phyloP scores from a whole-genome alignment of 2,888 invertebrate species.

The Bembecia ichneumoniformis region DNA sequence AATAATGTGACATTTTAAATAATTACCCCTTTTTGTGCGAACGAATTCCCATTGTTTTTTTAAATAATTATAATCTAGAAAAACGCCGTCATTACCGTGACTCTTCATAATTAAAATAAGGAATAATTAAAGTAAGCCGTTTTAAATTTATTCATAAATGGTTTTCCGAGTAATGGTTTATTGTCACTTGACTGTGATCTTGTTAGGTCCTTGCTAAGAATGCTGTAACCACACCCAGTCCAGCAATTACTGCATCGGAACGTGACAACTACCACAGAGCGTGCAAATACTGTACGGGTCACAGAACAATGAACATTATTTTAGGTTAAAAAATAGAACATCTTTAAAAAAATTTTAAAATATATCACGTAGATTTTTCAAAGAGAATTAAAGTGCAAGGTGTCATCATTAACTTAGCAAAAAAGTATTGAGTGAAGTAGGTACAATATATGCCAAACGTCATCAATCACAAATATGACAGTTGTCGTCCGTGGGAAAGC shows the following conservation, averaged over 20 bases:
- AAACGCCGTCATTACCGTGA: conserved; percentile 20
- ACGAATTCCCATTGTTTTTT: conserved; percentile 21
- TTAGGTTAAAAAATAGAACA: too few relatives aligned
- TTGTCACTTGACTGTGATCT: background rate
- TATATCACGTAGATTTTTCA: too few relatives aligned
- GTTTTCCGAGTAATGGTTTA: background rate
- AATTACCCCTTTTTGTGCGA: conserved; percentile 24
- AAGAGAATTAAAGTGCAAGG: too few relatives aligned
- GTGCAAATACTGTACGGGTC: too few relatives aligned
- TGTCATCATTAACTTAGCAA: too few relatives aligned
- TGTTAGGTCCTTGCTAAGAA: background rate
- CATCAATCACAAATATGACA: background rate
- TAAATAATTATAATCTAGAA: conserved; percentile 20
- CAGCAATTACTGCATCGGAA: too few relatives aligned
- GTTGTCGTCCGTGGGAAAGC: background rate
- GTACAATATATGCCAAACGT: background rate
- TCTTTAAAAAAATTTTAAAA: too few relatives aligned
- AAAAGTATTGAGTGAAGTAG: too few relatives aligned
- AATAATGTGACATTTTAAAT: conserved; percentile 42
- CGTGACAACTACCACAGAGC: too few relatives aligned
- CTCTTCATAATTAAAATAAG: conserved; percentile 13
- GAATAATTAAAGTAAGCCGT: background rate
- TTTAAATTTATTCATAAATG: background rate
- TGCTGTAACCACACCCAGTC: background rate
- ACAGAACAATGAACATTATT: too few relatives aligned